A percentile compares a stretch with the other conserved stretches of the same genome.
Conservation (phyloP, 1,140 invertebrate species). For the Tetramorium parvispinum region DNA sequence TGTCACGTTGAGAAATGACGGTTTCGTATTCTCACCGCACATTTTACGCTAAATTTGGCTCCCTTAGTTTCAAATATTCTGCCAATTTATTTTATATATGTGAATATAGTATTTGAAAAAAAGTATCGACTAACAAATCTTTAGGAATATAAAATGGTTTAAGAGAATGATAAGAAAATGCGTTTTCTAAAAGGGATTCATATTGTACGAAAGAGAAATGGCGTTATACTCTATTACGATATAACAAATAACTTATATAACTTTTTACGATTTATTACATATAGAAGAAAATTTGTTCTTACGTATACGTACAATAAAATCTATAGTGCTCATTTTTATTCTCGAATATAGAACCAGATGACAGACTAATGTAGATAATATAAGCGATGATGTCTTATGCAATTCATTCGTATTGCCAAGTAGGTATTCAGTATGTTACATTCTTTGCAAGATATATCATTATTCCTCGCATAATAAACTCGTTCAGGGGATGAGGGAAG, state of each 20-base stretch:
- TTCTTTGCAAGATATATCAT: constrained; percentile 16
- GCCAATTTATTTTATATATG: neutral
- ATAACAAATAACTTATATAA: too few species aligned
- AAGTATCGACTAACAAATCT: neutral
- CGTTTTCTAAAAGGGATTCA: neutral
- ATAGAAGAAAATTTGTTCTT: too few species aligned
- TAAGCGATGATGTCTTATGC: neutral
- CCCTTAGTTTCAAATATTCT: neutral
- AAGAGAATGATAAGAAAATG: neutral
- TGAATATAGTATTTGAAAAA: neutral
- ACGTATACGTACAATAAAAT: neutral
- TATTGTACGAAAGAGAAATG: neutral
- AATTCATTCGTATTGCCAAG: neutral
- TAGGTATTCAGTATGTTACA: constrained; percentile 1
- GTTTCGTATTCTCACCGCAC: neutral
- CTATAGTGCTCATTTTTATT: neutral
- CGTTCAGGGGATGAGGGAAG: neutral
- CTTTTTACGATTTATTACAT: too few species aligned
- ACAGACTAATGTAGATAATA: neutral
- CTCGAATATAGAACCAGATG: neutral
- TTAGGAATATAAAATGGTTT: neutral
- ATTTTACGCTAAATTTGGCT: constrained; percentile 22
- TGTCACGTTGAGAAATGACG: constrained; percentile 44
- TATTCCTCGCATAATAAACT: constrained; percentile 51
- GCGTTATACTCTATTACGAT: too few species aligned